Conservation (phyloP, 1,140 invertebrate species). For the Heterodera carotae region DNA sequence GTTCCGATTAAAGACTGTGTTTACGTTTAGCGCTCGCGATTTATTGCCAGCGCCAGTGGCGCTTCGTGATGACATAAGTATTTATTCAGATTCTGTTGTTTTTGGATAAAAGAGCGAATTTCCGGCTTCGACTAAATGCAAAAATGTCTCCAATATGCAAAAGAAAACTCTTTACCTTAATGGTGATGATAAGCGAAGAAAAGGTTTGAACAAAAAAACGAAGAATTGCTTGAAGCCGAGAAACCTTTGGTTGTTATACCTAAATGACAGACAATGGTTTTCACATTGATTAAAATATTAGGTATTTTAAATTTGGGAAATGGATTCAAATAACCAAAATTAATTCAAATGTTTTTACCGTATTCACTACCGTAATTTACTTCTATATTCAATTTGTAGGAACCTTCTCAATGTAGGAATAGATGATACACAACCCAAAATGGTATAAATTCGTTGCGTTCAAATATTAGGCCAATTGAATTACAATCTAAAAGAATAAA, state of each 20-base stretch:
- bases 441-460: no score
- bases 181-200: conserved; percentile 15
- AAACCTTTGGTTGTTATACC: neutral
- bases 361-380: no score
- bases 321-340: no score
- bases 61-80: conserved; percentile 59
- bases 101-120: conserved; percentile 8
- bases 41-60: conserved; percentile 55
- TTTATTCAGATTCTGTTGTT: conserved; percentile 17
- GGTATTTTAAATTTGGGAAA: no score
- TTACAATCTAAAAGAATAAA: no score
- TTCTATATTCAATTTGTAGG: no score
- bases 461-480: no score
- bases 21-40: conserved; percentile 60
- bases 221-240: neutral
- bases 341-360: no score
- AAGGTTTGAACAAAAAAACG: conserved; percentile 16
- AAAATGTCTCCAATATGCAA: neutral
- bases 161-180: conserved; percentile 31
- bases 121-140: conserved; percentile 19
- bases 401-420: no score
- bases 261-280: no score
- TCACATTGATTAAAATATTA: no score
- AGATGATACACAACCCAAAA: no score
- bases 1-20: conserved; percentile 57